Evolutionary conservation across 2,797 vertebrate species (phyloP).

Genomic region (Melanotaenia nigrans): DNA sequence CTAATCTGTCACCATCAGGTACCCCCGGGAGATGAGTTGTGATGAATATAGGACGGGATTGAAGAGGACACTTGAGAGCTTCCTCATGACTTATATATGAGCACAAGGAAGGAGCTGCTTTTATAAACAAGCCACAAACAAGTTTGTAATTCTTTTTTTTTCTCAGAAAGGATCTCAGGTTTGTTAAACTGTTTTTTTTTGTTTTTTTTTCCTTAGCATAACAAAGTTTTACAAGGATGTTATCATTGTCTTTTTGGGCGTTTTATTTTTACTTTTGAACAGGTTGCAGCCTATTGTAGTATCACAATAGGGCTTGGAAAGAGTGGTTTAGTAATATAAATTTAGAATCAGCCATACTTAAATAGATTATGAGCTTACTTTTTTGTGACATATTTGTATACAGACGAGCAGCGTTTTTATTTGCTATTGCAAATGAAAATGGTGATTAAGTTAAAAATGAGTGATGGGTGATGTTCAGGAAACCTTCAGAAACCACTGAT

Average conservation of each 20-base stretch:
- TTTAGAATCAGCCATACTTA: not conserved
- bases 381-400: not conserved
- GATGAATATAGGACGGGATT: conserved; percentile 72
- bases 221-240: not conserved
- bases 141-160: conserved; percentile 29
- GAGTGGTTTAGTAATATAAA: not conserved
- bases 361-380: not conserved
- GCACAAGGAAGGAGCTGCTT: conserved; percentile 42
- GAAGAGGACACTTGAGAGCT: conserved; percentile 69
- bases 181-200: conserved; percentile 17
- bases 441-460: too few species aligned
- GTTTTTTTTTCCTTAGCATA: not conserved
- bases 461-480: too few species aligned
- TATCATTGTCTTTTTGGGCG: not conserved
- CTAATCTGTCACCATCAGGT: conserved; percentile 72
- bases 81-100: conserved; percentile 83
- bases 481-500: too few species aligned
- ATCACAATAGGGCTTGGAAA: not conserved
- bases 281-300: not conserved
- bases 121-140: conserved; percentile 47
- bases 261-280: not conserved
- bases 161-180: conserved; percentile 19
- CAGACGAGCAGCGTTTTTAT: not conserved
- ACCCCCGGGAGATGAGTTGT: conserved; percentile 59
- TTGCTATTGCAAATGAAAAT: too few species aligned